Evolutionary conservation across 2,888 invertebrate genomes (phyloP).

Genomic region (Leuctra nigra): DNA sequence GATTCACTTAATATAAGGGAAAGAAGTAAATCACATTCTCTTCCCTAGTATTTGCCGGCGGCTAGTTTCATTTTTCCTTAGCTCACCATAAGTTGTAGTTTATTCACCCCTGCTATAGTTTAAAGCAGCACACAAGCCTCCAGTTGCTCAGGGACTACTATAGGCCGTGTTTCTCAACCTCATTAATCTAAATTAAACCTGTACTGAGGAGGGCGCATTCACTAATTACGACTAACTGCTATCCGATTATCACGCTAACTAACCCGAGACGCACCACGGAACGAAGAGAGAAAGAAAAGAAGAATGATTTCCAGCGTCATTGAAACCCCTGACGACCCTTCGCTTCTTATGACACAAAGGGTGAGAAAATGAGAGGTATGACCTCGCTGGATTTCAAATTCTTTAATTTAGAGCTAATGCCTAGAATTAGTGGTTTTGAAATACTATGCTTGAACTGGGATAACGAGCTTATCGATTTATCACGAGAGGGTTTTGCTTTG

Average conservation of each 20-base stretch:
- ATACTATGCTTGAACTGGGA: too few relatives aligned
- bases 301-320: constrained; percentile 2
- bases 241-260: constrained; percentile 26
- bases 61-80: too few relatives aligned
- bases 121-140: neutral
- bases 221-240: constrained; percentile 27
- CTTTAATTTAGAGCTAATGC: too few relatives aligned
- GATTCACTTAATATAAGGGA: too few relatives aligned
- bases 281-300: neutral
- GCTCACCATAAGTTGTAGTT: too few relatives aligned
- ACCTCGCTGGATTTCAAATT: too few relatives aligned
- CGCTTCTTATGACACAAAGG: constrained; percentile 1
- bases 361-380: neutral
- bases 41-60: too few relatives aligned
- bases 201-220: constrained; percentile 16
- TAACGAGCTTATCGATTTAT: too few relatives aligned
- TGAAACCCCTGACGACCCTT: neutral
- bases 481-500: too few relatives aligned
- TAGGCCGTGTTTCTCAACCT: constrained; percentile 23
- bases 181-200: constrained; percentile 28
- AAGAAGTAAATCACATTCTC: too few relatives aligned
- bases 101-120: too few relatives aligned
- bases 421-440: too few relatives aligned
- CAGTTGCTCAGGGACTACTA: constrained; percentile 4
- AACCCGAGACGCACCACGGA: constrained; percentile 6